These are phyloP conservation scores for Tenthredo distinguenda DNA, from an alignment of 2,888 invertebrate genomes.

Conservation along the genomic window DNA sequence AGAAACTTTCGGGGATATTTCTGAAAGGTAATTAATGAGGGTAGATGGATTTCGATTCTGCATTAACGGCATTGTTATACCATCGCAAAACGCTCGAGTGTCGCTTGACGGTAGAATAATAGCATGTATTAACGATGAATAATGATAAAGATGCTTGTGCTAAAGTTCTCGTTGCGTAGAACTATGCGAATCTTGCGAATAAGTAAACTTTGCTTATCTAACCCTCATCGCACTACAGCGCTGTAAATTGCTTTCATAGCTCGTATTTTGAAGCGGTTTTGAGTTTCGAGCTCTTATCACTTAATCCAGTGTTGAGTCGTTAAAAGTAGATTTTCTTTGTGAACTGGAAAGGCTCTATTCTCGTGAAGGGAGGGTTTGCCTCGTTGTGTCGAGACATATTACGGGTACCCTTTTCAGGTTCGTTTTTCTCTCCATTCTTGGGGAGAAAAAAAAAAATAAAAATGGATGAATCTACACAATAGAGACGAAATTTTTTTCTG, in stretches of 20 bases:
- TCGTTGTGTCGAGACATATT: background rate
- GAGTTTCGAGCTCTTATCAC: background rate
- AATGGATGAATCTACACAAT: background rate
- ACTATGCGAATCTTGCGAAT: constrained; percentile 27
- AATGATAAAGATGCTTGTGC: constrained; percentile 17
- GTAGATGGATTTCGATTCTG: constrained; percentile 11
- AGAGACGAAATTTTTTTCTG: background rate
- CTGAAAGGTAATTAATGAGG: background rate
- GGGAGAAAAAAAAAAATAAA: background rate
- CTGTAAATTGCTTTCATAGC: constrained; percentile 9
- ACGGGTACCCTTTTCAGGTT: background rate
- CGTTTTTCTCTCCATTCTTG: background rate
- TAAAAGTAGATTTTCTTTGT: constrained; percentile 11
- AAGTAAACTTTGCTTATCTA: constrained; percentile 27
- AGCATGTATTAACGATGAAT: constrained; percentile 28
- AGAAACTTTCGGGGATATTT: background rate
- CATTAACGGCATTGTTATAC: background rate
- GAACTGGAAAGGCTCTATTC: background rate
- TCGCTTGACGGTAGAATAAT: constrained; percentile 27
- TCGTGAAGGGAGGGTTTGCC: background rate
- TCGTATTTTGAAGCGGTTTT: background rate
- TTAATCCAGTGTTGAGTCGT: background rate
- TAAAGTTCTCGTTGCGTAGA: background rate
- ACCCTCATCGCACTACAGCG: background rate
- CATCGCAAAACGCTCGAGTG: background rate